Conservation (phyloP, 2,797 vertebrate species). For the Gouania willdenowi region DNA sequence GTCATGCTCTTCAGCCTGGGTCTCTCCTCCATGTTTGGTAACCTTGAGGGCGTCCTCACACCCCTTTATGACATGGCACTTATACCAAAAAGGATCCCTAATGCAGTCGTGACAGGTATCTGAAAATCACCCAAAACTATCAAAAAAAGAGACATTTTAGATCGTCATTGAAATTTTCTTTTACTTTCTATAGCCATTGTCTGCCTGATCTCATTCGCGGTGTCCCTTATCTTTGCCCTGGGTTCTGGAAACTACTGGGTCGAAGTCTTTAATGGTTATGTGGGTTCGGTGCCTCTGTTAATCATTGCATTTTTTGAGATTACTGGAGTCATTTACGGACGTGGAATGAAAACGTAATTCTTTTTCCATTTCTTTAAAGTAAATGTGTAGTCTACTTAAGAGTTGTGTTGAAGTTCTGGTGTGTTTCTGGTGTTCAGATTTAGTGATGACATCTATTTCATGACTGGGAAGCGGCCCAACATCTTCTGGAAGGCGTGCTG, state of each 20-base stretch:
- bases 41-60: slow-evolving; percentile 81
- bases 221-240: slow-evolving; percentile 79
- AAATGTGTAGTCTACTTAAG: neutral
- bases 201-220: slow-evolving; percentile 73
- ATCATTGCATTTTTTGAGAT: slow-evolving; percentile 85
- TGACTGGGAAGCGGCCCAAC: slow-evolving; percentile 81
- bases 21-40: slow-evolving; percentile 92
- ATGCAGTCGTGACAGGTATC: slow-evolving; percentile 80
- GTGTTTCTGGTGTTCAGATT: slow-evolving; percentile 69
- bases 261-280: slow-evolving; percentile 85
- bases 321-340: slow-evolving; percentile 69
- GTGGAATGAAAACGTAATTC: slow-evolving; percentile 80
- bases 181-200: slow-evolving; percentile 60
- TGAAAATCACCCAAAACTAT: neutral
- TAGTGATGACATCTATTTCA: slow-evolving; percentile 80
- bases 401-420: too few species aligned
- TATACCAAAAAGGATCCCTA: slow-evolving; percentile 74
- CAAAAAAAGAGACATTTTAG: neutral
- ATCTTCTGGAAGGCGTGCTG: slow-evolving; percentile 85
- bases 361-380: neutral
- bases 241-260: slow-evolving; percentile 92
- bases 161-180: neutral
- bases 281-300: slow-evolving; percentile 81
- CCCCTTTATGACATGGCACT: slow-evolving; percentile 78
- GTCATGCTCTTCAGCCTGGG: slow-evolving; percentile 88